Evolutionary conservation across 53 echinoderm and acorn worm species (phyloP).

Genomic region (Mesocentrotus franciscanus): DNA sequence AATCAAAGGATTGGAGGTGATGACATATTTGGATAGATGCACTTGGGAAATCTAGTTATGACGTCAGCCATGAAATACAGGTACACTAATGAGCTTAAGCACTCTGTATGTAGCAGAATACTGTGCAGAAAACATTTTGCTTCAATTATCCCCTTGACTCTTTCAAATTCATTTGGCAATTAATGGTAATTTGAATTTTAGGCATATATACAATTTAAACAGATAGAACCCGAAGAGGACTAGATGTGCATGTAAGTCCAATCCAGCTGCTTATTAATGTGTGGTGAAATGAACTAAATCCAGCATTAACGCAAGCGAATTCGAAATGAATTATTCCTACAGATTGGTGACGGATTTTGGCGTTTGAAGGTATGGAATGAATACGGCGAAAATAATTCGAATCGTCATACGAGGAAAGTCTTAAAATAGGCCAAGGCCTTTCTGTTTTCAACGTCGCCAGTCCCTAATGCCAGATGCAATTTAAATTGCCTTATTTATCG

Average conservation of each 20-base stretch:
- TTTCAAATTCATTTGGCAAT: neutral
- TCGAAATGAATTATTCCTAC: neutral
- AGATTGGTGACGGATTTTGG: neutral
- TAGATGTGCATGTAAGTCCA: too few species aligned
- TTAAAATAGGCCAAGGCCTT: neutral
- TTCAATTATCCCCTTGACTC: neutral
- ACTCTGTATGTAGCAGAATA: neutral
- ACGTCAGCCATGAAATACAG: neutral
- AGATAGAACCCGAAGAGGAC: too few species aligned
- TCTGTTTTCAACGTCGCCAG: neutral
- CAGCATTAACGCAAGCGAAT: neutral
- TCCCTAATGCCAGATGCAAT: constrained; percentile 1
- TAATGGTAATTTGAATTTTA: neutral
- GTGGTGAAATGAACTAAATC: neutral
- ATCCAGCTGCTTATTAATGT: neutral
- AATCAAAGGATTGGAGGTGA: neutral
- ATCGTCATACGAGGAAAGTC: neutral
- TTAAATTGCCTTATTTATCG: neutral
- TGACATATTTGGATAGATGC: neutral
- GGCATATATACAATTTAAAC: too few species aligned
- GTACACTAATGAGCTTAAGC: neutral
- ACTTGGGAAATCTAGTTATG: neutral
- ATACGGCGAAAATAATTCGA: neutral
- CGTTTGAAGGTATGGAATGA: neutral
- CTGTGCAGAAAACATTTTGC: neutral